Evolutionary conservation across 2,113 vertebrate species (phyloP).

Genomic region (Cyanoramphus novaezelandiae): DNA sequence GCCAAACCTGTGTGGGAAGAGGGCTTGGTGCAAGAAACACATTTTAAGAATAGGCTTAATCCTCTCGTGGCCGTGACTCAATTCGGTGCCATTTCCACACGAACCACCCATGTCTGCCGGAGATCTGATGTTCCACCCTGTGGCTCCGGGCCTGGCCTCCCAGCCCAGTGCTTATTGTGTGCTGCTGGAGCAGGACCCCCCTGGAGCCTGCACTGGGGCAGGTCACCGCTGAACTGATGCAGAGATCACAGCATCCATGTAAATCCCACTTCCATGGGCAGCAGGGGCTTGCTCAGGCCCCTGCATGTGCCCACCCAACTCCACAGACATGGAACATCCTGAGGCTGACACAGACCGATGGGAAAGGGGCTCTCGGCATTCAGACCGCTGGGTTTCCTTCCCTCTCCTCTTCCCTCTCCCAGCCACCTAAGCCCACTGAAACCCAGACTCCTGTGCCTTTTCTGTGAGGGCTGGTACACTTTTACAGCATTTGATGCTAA

Average conservation of each 20-base stretch:
- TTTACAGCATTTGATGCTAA: background rate
- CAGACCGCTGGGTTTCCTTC: background rate
- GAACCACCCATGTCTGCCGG: accelerated
- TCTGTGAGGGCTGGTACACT: background rate
- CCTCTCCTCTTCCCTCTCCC: background rate
- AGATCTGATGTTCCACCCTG: background rate
- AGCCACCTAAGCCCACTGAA: background rate
- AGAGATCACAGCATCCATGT: background rate
- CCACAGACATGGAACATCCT: accelerated
- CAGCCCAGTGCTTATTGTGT: accelerated
- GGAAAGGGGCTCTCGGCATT: background rate
- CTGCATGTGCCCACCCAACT: accelerated
- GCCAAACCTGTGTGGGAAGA: background rate
- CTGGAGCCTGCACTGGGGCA: background rate
- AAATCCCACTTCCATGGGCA: background rate
- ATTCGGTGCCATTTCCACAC: accelerated
- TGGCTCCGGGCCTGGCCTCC: accelerated
- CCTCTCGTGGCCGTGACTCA: slow-evolving; percentile 10
- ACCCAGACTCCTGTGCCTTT: background rate
- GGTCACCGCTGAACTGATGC: background rate
- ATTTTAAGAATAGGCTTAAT: background rate
- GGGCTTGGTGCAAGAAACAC: background rate
- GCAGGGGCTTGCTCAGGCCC: background rate
- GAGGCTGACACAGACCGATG: accelerated
- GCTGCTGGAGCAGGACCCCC: accelerated